Evolutionary conservation across 1,140 invertebrate species (phyloP), one percentile per base, ranked within the genome.

Genomic region (Dreissena polymorpha): DNA sequence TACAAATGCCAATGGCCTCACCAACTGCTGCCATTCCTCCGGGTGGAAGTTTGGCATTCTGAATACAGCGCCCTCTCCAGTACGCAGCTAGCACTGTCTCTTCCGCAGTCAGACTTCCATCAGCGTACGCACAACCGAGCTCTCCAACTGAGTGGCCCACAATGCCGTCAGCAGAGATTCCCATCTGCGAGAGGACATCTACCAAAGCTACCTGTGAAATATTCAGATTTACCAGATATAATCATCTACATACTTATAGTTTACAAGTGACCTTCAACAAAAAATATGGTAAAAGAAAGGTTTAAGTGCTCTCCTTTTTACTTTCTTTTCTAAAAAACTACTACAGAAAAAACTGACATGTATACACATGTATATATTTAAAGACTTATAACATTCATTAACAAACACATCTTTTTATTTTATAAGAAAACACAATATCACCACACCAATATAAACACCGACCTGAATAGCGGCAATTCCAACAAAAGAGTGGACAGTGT

Each of bases 401-500:
- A 39, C 2, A 39, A 39, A 39, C 2, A 5, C 39, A 2, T 39
- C 2, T 39, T 39, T 39, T 39, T 39, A 39, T 39, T 39, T 39
- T 8, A 39, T 39, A 39, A 5, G 39, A 39, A 39, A 39, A 5
- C 39, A 39, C 39, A 8, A 39, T 39, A 39, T 5, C 8, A 5
- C 39, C 39, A 39, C 39, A 39, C 39, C 2, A 2, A 39, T 39
- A 5, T 39, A 39, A 39, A 39, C 39, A 39, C 85, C 86, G 91
- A 96, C 96, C 94, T 99, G 98, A 90, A 99, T 96, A 50, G 98
- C 97, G 55, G 98, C 97, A 89, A 99, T 99, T 0, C 96, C 96
- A 10, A 99, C 95, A 93, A 99, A 99, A 0, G 96, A 96, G 88
- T 97, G 95, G 3, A 98, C 87, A 10, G 98, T 96, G 88, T 97